phyloP scores from a whole-genome alignment of 2,797 vertebrate genomes.

The Hozukius guyotensis region DNA sequence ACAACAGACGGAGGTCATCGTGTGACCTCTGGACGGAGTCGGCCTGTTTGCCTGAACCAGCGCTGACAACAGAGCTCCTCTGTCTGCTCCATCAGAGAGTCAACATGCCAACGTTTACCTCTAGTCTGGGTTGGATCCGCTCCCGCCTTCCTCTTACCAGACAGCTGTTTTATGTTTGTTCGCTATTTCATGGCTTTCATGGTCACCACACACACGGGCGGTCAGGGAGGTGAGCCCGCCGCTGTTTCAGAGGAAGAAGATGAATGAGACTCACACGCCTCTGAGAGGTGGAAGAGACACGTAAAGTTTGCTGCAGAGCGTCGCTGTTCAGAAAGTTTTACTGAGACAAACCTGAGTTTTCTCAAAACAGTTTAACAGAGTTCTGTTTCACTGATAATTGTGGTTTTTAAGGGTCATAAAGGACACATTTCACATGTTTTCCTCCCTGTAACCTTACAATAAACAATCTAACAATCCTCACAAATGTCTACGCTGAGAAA shows the following conservation, averaged over 20 bases:
- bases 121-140: conserved; percentile 63
- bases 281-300: conserved; percentile 47
- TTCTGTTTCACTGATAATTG: neutral
- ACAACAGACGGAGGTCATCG: conserved; percentile 27
- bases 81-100: conserved; percentile 67
- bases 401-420: neutral
- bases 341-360: neutral
- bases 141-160: conserved; percentile 48
- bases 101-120: conserved; percentile 72
- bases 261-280: conserved; percentile 56
- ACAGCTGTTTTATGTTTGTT: conserved; percentile 74
- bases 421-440: neutral
- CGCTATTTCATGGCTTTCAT: conserved; percentile 61
- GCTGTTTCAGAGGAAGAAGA: conserved; percentile 43
- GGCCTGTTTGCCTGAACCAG: conserved; percentile 38
- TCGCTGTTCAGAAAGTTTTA: neutral
- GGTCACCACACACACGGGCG: conserved; percentile 57
- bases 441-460: neutral
- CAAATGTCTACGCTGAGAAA: neutral
- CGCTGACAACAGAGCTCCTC: conserved; percentile 59
- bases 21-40: conserved; percentile 39
- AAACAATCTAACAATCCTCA: neutral
- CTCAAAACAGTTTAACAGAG: neutral
- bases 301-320: neutral
- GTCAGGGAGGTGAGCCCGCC: conserved; percentile 37